Evolutionary conservation across 2,113 vertebrate genomes (phyloP).

Genomic region (Panthera leo): DNA sequence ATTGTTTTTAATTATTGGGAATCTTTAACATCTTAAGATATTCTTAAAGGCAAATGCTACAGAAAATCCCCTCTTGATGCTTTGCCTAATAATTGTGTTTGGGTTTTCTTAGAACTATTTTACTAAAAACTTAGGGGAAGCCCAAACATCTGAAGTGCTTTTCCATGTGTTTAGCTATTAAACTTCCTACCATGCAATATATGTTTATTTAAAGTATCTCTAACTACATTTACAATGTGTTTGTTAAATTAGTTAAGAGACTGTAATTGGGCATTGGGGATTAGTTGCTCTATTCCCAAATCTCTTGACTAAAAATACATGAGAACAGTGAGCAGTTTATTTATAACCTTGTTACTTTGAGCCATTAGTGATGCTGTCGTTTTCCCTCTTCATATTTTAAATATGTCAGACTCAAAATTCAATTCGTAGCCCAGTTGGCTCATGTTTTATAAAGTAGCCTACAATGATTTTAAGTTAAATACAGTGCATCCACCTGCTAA

Average conservation of each 20-base stretch:
- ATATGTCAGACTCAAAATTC: conserved; percentile 73
- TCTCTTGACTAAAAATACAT: conserved; percentile 83
- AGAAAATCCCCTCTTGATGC: neutral
- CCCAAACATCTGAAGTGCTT: conserved; percentile 70
- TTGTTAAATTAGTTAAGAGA: conserved; percentile 86
- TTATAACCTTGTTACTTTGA: conserved; percentile 81
- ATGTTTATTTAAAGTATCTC: conserved; percentile 84
- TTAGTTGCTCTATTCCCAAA: conserved; percentile 81
- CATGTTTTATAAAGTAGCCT: conserved; percentile 72
- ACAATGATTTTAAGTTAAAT: conserved; percentile 75
- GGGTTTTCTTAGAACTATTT: conserved; percentile 71
- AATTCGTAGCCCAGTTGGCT: conserved; percentile 50
- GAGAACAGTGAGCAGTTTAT: conserved; percentile 77
- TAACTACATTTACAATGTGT: conserved; percentile 77
- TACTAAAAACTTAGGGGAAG: conserved; percentile 77
- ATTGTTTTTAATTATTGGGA: conserved; percentile 27
- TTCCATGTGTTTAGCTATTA: conserved; percentile 81
- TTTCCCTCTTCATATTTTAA: conserved; percentile 73
- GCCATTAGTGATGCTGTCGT: conserved; percentile 61
- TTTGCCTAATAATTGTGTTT: conserved; percentile 65
- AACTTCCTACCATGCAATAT: conserved; percentile 75
- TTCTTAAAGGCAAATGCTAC: neutral
- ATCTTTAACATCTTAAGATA: conserved; percentile 38
- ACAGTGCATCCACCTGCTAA: conserved; percentile 69
- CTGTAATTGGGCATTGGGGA: conserved; percentile 83